These are phyloP conservation scores for Diploptera punctata DNA, from an alignment of 2,888 invertebrate species.

Conservation along the genomic window DNA sequence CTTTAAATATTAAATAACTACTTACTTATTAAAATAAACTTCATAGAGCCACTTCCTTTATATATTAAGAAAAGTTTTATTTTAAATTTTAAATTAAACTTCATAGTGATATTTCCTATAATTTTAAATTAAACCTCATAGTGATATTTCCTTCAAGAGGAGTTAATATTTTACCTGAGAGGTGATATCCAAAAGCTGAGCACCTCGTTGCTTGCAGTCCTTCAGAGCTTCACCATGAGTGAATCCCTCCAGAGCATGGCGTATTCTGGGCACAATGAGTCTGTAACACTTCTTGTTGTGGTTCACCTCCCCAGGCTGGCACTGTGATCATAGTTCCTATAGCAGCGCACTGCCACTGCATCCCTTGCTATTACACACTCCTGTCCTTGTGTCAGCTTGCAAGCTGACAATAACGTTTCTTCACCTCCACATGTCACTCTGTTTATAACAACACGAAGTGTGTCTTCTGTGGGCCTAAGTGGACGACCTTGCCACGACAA, in stretches of 20 bases:
- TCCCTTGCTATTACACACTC: conserved; percentile 53
- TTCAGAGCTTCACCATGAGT: conserved; percentile 56
- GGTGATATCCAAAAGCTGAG: conserved; percentile 57
- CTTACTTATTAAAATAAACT: too few relatives aligned
- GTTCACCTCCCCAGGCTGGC: conserved; percentile 58
- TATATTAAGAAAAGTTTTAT: too few relatives aligned
- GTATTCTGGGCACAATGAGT: conserved; percentile 25
- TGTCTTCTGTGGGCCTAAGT: conserved; percentile 48
- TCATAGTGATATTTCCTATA: too few relatives aligned
- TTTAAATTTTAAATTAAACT: too few relatives aligned
- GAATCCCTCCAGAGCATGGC: conserved; percentile 44
- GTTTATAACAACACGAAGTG: conserved; percentile 53
- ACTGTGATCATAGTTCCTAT: conserved; percentile 54
- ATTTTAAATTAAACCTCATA: too few relatives aligned
- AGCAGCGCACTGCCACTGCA: conserved; percentile 55
- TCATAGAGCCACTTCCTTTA: too few relatives aligned
- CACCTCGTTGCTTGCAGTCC: conserved; percentile 55
- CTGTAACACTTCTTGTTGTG: conserved; percentile 61
- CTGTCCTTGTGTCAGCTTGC: conserved; percentile 11
- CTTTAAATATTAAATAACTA: too few relatives aligned
- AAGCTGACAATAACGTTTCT: conserved; percentile 53
- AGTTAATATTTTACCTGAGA: conserved; percentile 48
- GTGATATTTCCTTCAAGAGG: too few relatives aligned
- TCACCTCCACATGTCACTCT: conserved; percentile 54
- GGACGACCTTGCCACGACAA: conserved; percentile 58